phyloP scores from a whole-genome alignment of 37 sponge, comb jelly and placozoan species.

The Spongilla lacustris region DNA sequence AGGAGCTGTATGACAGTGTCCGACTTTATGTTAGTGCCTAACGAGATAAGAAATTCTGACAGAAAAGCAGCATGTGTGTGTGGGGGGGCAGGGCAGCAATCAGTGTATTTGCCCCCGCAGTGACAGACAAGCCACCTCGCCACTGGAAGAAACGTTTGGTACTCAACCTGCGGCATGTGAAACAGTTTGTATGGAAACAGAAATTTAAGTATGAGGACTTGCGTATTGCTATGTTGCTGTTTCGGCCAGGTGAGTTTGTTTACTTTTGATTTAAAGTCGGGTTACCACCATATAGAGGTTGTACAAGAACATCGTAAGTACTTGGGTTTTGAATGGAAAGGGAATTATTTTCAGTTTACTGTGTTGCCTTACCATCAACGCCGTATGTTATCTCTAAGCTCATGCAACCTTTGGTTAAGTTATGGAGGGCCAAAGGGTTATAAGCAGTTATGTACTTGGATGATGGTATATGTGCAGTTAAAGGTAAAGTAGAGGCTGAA shows the following conservation, averaged over 20 bases:
- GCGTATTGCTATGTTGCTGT: slow-evolving; percentile 10
- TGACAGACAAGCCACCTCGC: too few species aligned
- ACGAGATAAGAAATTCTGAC: too few species aligned
- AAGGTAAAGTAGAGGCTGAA: not conserved
- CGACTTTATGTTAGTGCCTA: too few species aligned
- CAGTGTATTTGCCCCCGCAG: too few species aligned
- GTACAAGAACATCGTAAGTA: slow-evolving; percentile 1
- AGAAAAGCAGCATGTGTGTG: too few species aligned
- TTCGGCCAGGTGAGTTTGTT: slow-evolving; percentile 11
- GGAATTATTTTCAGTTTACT: slow-evolving; percentile 16
- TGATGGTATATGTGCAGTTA: slow-evolving; percentile 32
- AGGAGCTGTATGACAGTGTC: too few species aligned
- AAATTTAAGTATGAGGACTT: slow-evolving; percentile 50
- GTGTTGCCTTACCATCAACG: slow-evolving; percentile 28
- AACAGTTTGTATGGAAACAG: slow-evolving; percentile 13
- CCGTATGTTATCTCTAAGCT: slow-evolving; percentile 39
- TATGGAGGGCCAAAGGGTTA: slow-evolving; percentile 32
- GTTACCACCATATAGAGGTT: slow-evolving; percentile 40
- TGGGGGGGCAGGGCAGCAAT: too few species aligned
- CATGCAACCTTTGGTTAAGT: slow-evolving; percentile 16
- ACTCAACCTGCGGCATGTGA: slow-evolving; percentile 27
- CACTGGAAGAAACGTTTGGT: slow-evolving; percentile 33
- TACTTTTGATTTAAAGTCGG: slow-evolving; percentile 34
- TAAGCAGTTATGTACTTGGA: slow-evolving; percentile 28
- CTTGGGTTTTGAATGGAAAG: slow-evolving; percentile 39